These are phyloP conservation scores for Neocloeon triangulifer DNA, from an alignment of 1,140 invertebrate genomes.

Conservation along the genomic window DNA sequence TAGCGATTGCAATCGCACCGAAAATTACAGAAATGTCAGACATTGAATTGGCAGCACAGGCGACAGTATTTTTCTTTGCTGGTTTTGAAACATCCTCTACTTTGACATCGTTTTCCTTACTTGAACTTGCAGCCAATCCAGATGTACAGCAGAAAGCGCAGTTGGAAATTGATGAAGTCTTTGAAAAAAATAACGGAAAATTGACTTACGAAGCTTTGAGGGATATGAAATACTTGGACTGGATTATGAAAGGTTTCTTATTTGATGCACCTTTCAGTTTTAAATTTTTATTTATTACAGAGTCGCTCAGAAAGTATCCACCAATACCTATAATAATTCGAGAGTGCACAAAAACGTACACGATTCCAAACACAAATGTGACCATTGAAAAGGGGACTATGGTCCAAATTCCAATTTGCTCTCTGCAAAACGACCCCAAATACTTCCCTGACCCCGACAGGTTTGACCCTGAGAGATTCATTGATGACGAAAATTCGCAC, in stretches of 20 bases:
- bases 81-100: constrained; percentile 23
- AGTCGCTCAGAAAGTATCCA: constrained; percentile 22
- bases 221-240: constrained; percentile 14
- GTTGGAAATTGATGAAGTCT: constrained; percentile 17
- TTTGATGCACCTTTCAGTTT: not conserved
- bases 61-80: constrained; percentile 14
- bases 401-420: constrained; percentile 22
- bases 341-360: constrained; percentile 12
- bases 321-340: constrained; percentile 13
- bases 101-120: constrained; percentile 14
- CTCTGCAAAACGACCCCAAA: constrained; percentile 31
- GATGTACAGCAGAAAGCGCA: constrained; percentile 18
- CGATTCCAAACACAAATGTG: constrained; percentile 14
- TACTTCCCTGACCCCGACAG: constrained; percentile 33
- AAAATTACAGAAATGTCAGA: constrained; percentile 9
- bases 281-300: constrained; percentile 11
- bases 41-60: constrained; percentile 10
- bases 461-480: constrained; percentile 28
- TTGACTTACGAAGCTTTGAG: constrained; percentile 12
- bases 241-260: constrained; percentile 17
- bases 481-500: constrained; percentile 15
- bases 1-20: too few relatives aligned
- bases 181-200: too few relatives aligned
- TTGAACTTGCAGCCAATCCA: constrained; percentile 18
- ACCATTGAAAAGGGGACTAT: constrained; percentile 21